phyloP scores from a whole-genome alignment of 1,140 invertebrate genomes.

The Drosophila eugracilis region DNA sequence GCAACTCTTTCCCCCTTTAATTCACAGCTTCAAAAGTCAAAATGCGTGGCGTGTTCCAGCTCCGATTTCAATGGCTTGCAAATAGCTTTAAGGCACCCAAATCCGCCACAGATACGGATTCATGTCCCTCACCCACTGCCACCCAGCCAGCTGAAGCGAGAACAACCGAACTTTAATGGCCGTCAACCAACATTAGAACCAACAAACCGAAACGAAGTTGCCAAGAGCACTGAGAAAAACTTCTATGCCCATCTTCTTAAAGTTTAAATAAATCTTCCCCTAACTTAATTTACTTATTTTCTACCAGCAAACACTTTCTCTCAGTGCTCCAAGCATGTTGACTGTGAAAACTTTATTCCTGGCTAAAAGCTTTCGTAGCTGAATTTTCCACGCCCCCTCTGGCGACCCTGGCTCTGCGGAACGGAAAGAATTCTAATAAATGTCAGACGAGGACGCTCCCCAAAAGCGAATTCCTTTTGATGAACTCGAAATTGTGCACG shows the following conservation, averaged over 20 bases:
- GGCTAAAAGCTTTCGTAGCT: constrained; percentile 67
- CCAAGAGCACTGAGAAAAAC: constrained; percentile 2
- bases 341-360: constrained; percentile 61
- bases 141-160: background rate
- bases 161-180: constrained; percentile 69
- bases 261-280: no score
- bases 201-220: constrained; percentile 68
- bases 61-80: constrained; percentile 66
- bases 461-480: constrained; percentile 79
- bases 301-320: background rate
- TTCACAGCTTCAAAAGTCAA: constrained; percentile 69
- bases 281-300: background rate
- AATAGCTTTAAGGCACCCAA: constrained; percentile 73
- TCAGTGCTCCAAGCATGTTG: constrained; percentile 13
- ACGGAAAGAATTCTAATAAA: constrained; percentile 78
- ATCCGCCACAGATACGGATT: constrained; percentile 55
- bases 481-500: constrained; percentile 82
- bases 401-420: constrained; percentile 1
- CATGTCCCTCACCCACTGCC: background rate
- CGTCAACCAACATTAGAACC: constrained; percentile 48
- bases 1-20: constrained; percentile 12
- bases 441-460: constrained; percentile 58
- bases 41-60: constrained; percentile 61
- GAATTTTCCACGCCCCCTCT: constrained; percentile 53
- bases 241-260: no score